Base-by-base conservation (phyloP, 2,888 invertebrate species). In the Salticus scenicus region DNA sequence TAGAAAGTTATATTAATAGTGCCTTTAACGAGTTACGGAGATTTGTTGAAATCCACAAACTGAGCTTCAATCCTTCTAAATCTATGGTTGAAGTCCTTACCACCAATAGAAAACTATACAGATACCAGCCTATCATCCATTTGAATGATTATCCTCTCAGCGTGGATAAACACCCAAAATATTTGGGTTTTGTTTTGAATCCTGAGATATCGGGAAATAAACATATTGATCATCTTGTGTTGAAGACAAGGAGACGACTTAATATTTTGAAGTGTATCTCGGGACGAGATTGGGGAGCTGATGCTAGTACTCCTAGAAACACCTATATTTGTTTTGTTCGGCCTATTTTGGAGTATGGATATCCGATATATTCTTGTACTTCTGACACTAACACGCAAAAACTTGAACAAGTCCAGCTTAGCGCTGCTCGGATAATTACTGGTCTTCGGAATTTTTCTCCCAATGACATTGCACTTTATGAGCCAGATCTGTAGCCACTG, bases 201-300 rank as follows among this genome's bases (percentile, higher is more conserved):
- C 24, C 57, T 24, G 76, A 67, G 47, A 28, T 76, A 5, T 0
- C n/a, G n/a, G 0, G 41, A 5, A 76, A 31, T 20, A 30, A 30
- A 14, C 47, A 76, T 5, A 31, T 47, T 0, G 28, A 67, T 4
- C 0, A 0, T 20, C 8, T 76, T n/a, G 51, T 67, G 0, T 20
- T 17, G 7, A 67, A 20, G 33, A 24, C 31, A 4, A 42, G 31
- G 10, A 76, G 67, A n/a, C 37, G 75, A 8, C 30, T 4, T 4
- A 33, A 66, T 8, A 67, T 76, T 17, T 31, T 76, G 0, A 76
- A 76, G 12, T 75, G 10, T 30, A 64, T 64, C 24, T 74, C 74
- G 20, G 64, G 74, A 8, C 10, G 66, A 0, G 42, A 66, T 0
- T 75, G 66, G 47, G 47, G 47, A 10, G 66, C 75, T 0, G 31